Evolutionary conservation across 2,888 invertebrate genomes (phyloP).

Genomic region (Acrobasis suavella): DNA sequence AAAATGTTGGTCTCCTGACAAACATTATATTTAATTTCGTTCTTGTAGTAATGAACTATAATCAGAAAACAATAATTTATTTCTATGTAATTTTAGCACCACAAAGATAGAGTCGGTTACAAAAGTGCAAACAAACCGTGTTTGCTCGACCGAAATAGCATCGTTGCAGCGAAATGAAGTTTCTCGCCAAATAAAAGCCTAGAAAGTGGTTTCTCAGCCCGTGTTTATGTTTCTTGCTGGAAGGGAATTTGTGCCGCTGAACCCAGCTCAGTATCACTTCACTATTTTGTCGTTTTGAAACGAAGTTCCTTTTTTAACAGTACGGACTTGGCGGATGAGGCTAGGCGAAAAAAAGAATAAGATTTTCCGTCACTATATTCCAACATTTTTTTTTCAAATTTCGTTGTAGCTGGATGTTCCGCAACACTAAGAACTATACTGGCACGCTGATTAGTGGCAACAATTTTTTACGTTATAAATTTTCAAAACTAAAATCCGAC

Average conservation of each 20-base stretch:
- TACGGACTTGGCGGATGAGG: too few relatives aligned
- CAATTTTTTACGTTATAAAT: too few relatives aligned
- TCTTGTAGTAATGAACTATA: background rate
- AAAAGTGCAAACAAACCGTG: constrained; percentile 2
- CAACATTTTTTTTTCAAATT: too few relatives aligned
- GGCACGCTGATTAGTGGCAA: too few relatives aligned
- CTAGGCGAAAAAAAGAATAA: too few relatives aligned
- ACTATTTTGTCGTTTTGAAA: background rate
- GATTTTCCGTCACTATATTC: too few relatives aligned
- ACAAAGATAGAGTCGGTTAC: background rate
- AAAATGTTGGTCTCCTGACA: too few relatives aligned
- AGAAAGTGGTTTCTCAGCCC: constrained; percentile 11
- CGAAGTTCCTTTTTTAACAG: too few relatives aligned
- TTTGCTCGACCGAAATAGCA: constrained; percentile 9
- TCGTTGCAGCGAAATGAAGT: constrained; percentile 15
- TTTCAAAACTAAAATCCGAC: too few relatives aligned
- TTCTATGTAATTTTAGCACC: background rate
- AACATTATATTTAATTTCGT: too few relatives aligned
- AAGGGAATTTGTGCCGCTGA: constrained; percentile 12
- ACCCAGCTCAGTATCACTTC: constrained; percentile 5
- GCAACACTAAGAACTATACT: too few relatives aligned
- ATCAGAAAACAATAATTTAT: background rate
- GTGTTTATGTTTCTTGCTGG: constrained; percentile 8
- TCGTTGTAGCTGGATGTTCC: too few relatives aligned
- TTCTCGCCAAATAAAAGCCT: constrained; percentile 17